phyloP scores from a whole-genome alignment of 2,888 invertebrate genomes.

The Timandra comae region DNA sequence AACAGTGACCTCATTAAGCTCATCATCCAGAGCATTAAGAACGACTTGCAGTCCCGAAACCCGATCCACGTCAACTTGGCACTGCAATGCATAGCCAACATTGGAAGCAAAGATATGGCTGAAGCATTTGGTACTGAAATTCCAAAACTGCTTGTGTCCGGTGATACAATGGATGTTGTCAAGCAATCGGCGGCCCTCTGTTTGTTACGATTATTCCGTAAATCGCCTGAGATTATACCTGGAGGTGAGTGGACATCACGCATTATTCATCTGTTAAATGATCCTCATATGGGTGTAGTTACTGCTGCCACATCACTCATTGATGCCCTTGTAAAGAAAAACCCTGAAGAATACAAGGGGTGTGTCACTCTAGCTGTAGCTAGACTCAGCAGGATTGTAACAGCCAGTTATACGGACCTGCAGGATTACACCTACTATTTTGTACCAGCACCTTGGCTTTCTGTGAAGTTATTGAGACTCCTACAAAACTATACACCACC shows the following conservation, averaged over 20 bases:
- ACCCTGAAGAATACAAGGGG: constrained; percentile 99
- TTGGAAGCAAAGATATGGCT: constrained; percentile 99
- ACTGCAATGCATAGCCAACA: constrained; percentile 99
- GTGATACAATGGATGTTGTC: constrained; percentile 99
- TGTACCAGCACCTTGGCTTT: constrained; percentile 99
- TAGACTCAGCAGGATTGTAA: constrained; percentile 97
- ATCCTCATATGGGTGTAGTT: constrained; percentile 99
- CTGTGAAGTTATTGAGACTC: constrained; percentile 95
- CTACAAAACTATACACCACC: constrained; percentile 99
- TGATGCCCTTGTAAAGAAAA: constrained; percentile 98
- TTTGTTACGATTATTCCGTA: constrained; percentile 93
- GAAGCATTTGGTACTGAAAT: constrained; percentile 99
- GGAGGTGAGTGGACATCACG: constrained; percentile 99
- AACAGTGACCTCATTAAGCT: constrained; percentile 99
- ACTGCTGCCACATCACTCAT: constrained; percentile 99
- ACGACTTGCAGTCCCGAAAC: constrained; percentile 96
- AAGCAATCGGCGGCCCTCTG: constrained; percentile 99
- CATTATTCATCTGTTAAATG: constrained; percentile 98
- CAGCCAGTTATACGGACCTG: constrained; percentile 98
- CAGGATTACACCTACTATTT: constrained; percentile 99
- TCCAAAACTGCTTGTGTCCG: constrained; percentile 98
- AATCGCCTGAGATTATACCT: constrained; percentile 96
- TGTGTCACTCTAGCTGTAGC: constrained; percentile 99
- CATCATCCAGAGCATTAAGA: constrained; percentile 99
- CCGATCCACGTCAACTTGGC: constrained; percentile 99